Percentiles rank a stretch among this genome's conserved stretches.
These are phyloP conservation scores for Microctenopoma stevenorrisi DNA, from an alignment of 2,797 vertebrate species.

Conservation along the genomic window DNA sequence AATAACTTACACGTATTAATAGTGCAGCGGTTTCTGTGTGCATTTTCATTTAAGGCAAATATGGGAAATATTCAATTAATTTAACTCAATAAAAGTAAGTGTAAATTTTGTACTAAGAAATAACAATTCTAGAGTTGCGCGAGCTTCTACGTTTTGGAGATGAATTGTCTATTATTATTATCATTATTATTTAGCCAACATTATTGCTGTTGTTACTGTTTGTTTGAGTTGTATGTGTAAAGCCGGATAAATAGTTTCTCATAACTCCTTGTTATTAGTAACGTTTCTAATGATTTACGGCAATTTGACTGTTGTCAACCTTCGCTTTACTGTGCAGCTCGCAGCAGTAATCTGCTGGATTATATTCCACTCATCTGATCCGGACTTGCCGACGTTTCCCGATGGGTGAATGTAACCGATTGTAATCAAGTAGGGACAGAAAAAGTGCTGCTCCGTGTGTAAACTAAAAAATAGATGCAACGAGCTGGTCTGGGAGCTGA, in stretches of 20 bases:
- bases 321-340: not conserved
- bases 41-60: not conserved
- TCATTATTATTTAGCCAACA: too few species aligned
- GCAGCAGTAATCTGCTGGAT: slow-evolving; percentile 8
- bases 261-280: not conserved
- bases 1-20: not conserved
- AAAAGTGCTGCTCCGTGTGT: not conserved
- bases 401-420: slow-evolving; percentile 3
- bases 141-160: not conserved
- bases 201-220: not conserved
- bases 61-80: not conserved
- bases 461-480: not conserved
- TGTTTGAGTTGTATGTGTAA: not conserved
- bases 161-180: not conserved
- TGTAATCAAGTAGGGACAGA: slow-evolving; percentile 20
- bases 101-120: not conserved
- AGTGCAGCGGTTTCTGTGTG: not conserved
- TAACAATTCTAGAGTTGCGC: not conserved
- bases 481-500: not conserved
- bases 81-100: not conserved
- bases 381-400: slow-evolving; percentile 14
- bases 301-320: not conserved
- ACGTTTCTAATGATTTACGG: not conserved
- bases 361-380: slow-evolving; percentile 14
- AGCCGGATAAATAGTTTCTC: slow-evolving; percentile 8